phyloP scores from a whole-genome alignment of 1,140 invertebrate species.

The Parapsyche elsis region DNA sequence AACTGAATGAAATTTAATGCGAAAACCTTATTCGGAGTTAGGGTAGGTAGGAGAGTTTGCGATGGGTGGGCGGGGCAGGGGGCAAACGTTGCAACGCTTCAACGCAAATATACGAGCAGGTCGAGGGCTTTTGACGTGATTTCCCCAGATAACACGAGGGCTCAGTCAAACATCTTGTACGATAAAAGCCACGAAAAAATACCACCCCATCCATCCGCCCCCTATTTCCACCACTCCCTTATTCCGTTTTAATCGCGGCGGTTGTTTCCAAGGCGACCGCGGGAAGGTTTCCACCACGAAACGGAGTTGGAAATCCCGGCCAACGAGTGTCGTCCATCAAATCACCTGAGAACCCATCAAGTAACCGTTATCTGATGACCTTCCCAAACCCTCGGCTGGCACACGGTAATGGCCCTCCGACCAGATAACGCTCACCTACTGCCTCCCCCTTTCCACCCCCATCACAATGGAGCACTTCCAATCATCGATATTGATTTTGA shows the following conservation, averaged over 20 bases:
- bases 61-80: background rate
- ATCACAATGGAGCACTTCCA: constrained; percentile 26
- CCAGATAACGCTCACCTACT: constrained; percentile 9
- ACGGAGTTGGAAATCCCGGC: background rate
- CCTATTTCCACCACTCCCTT: background rate
- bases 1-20: constrained; percentile 6
- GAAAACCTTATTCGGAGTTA: background rate
- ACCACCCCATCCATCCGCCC: background rate
- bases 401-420: constrained; percentile 15
- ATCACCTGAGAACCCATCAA: constrained; percentile 39
- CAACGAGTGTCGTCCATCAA: constrained; percentile 39
- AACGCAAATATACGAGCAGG: background rate
- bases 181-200: background rate
- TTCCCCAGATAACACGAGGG: constrained; percentile 7
- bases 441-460: background rate
- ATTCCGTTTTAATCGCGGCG: background rate
- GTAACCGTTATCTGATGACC: constrained; percentile 36
- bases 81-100: background rate
- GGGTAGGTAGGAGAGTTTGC: no score
- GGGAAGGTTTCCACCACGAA: background rate
- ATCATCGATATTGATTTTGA: constrained; percentile 44
- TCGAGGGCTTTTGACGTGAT: constrained; percentile 15
- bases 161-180: constrained; percentile 4
- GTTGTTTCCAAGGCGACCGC: background rate
- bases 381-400: constrained; percentile 10